A percentile compares a stretch with the other conserved stretches of the same genome.
These are phyloP conservation scores for Poecilia wingei DNA, from an alignment of 2,797 vertebrate genomes.

Conservation along the genomic window DNA sequence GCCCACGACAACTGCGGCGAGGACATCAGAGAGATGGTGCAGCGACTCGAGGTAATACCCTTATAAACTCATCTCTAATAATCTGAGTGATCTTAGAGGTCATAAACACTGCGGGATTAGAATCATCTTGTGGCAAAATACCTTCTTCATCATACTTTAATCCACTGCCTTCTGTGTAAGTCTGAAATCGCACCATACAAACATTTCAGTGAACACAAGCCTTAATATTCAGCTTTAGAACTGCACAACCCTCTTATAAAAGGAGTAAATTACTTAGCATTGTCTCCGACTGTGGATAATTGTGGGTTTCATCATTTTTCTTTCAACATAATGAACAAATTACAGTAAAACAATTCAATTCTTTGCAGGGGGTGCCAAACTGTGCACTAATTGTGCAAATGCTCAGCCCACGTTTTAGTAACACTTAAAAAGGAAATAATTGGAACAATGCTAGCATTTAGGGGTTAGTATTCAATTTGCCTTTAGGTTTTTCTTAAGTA, in stretches of 20 bases:
- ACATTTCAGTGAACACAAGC: slow-evolving; percentile 26
- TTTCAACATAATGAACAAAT: slow-evolving; percentile 29
- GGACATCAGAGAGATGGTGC: slow-evolving; percentile 92
- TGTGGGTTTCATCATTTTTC: slow-evolving; percentile 43
- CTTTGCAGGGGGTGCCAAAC: slow-evolving; percentile 1
- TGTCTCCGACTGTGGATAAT: slow-evolving; percentile 36
- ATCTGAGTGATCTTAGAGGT: slow-evolving; percentile 29
- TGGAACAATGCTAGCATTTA: not conserved
- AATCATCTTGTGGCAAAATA: not conserved
- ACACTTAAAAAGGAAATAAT: slow-evolving; percentile 5
- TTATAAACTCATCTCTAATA: slow-evolving; percentile 20
- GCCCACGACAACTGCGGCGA: slow-evolving; percentile 89
- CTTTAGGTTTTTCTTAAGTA: not conserved
- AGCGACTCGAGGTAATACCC: slow-evolving; percentile 90
- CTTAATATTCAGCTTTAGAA: slow-evolving; percentile 12
- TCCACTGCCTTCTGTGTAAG: not conserved
- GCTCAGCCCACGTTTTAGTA: slow-evolving; percentile 7
- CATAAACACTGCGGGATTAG: slow-evolving; percentile 29
- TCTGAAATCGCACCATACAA: slow-evolving; percentile 11
- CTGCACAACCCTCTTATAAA: slow-evolving; percentile 13
- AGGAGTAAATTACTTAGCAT: slow-evolving; percentile 20
- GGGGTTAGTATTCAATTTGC: not conserved
- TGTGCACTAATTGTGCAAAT: not conserved
- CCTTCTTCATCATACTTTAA: slow-evolving; percentile 4
- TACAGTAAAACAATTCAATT: slow-evolving; percentile 24